Evolutionary conservation across 2,797 vertebrate species (phyloP), one percentile per base, ranked within the genome.

Genomic region (Buphagus erythrorhynchus): DNA sequence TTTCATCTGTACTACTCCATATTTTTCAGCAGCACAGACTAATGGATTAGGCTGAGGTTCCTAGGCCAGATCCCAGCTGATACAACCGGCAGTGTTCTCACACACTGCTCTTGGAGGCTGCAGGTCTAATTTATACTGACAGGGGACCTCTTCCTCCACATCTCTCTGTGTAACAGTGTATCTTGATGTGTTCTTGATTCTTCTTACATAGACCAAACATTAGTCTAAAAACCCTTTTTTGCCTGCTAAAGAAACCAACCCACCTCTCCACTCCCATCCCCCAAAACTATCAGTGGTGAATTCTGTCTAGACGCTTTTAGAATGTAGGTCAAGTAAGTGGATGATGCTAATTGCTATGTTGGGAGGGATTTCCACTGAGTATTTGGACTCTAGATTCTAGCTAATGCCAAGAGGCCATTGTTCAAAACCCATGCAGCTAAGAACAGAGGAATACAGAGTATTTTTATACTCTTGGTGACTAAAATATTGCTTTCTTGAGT

Each of bases 401-500:
- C 51, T 92, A 90, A 84, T 95, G 94, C 82, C 89, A 94, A 68
- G 93, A 94, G 95, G 84, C 93, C 91, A 48, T 88, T 95, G 87
- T 93, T 90, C 86, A 92, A 94, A 90, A n/a, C 77, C 68, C 81
- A 62, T 7, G 2, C 62, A 92, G 87, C 48, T 82, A 88, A 90
- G 81, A 93, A 73, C 89, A 95, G 94, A 91, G 84, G 55, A 74
- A 85, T 95, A 88, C 0, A 2, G 86, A 86, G 71, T 96, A 97
- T 97, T 96, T 93, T 97, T 97, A 48, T 80, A 85, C 89, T 76
- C 88, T 22, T 54, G 46, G 63, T 95, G 92, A 95, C 95, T 94
- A 86, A 97, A 97, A 96, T 97, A 96, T 91, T 96, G 93, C 59
- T 87, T 96, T 94, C 75, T 88, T 17, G n/a, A 97, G 90, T 95